These are phyloP conservation scores for Rhaphigaster nebulosa DNA, from an alignment of 2,888 invertebrate species.

Conservation along the genomic window DNA sequence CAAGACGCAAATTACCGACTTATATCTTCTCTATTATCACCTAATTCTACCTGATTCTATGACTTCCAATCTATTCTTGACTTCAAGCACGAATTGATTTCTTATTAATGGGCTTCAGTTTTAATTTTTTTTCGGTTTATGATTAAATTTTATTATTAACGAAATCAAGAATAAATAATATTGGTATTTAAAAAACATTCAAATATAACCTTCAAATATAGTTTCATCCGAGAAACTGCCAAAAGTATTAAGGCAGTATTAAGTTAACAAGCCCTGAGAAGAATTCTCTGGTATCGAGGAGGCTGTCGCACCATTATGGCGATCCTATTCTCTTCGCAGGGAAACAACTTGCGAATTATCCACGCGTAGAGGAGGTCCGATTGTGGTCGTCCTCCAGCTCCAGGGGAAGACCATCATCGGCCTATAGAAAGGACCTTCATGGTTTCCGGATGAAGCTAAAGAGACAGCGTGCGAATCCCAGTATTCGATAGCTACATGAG, in stretches of 20 bases:
- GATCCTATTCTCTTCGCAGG: background rate
- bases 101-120: no score
- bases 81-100: no score
- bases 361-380: conserved; percentile 28
- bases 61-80: no score
- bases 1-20: no score
- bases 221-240: background rate
- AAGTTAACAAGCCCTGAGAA: background rate
- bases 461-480: background rate
- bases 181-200: no score
- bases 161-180: no score
- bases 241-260: background rate
- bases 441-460: background rate
- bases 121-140: no score
- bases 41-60: no score
- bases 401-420: background rate
- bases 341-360: background rate
- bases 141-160: no score
- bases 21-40: no score
- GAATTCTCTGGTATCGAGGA: background rate
- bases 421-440: background rate
- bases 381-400: background rate
- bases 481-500: background rate
- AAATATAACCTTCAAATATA: no score
- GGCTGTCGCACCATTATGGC: background rate